phyloP scores from a whole-genome alignment of 2,113 vertebrate species.

The Cebidichthys violaceus region DNA sequence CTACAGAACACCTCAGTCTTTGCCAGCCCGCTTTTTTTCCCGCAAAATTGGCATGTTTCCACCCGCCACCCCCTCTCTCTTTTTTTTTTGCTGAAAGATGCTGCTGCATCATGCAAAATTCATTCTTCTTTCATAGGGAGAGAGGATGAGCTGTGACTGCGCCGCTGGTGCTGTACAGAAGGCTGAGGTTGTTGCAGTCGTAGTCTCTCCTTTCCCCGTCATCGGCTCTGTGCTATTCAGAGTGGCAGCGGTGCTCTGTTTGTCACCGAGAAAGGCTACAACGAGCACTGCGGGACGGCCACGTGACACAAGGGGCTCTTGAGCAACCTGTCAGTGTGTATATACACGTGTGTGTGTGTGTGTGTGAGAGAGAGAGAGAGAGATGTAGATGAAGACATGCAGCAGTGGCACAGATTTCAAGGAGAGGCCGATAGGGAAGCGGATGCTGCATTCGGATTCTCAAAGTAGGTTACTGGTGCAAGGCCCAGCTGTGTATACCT shows the following conservation, averaged over 20 bases:
- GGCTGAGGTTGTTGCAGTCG: constrained; percentile 37
- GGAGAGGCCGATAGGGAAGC: constrained; percentile 41
- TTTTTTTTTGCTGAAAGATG: constrained; percentile 48
- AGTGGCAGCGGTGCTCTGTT: constrained; percentile 25
- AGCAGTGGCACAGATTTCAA: constrained; percentile 54
- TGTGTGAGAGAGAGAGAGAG: too few species aligned
- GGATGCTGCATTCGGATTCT: constrained; percentile 51
- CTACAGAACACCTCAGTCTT: constrained; percentile 34
- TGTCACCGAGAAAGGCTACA: constrained; percentile 12
- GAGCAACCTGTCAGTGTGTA: constrained; percentile 44
- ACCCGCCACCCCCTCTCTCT: not conserved
- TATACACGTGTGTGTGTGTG: constrained; percentile 11
- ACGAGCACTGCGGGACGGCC: constrained; percentile 27
- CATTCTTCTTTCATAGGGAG: constrained; percentile 50
- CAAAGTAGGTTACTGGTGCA: constrained; percentile 77
- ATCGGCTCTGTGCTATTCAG: constrained; percentile 5
- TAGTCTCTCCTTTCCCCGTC: constrained; percentile 19
- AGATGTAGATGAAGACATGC: constrained; percentile 46
- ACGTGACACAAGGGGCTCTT: constrained; percentile 15
- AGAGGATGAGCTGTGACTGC: constrained; percentile 57
- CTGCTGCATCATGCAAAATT: constrained; percentile 72
- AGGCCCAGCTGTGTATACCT: constrained; percentile 70
- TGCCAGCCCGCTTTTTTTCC: not conserved
- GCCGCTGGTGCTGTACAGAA: constrained; percentile 20
- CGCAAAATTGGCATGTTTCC: constrained; percentile 49